Evolutionary conservation across 2,888 invertebrate genomes (phyloP).

Genomic region (Melanchra persicariae): DNA sequence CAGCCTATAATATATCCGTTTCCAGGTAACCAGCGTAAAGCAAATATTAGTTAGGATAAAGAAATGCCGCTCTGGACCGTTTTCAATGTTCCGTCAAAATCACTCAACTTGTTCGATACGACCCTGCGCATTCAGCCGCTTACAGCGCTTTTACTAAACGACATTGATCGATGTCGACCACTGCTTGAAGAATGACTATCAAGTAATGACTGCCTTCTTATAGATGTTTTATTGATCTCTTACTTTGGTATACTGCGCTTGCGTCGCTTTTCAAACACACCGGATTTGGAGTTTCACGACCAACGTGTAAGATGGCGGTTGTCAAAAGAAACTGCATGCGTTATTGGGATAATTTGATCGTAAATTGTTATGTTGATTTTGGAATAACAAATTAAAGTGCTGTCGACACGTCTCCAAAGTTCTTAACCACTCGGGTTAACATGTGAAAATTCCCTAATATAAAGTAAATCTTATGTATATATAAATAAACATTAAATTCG

Average conservation of each 20-base stretch:
- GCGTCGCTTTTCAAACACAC: constrained; percentile 29
- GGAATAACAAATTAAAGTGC: not conserved
- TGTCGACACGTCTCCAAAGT: not conserved
- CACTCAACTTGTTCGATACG: constrained; percentile 20
- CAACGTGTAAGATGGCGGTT: not conserved
- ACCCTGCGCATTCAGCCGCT: constrained; percentile 49
- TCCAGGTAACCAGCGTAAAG: too few relatives aligned
- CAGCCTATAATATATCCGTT: too few relatives aligned
- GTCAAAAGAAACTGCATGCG: not conserved
- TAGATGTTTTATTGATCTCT: constrained; percentile 61
- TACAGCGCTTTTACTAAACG: constrained; percentile 59
- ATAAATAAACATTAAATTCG: too few relatives aligned
- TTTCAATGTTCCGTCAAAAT: not conserved
- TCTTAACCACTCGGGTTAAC: too few relatives aligned
- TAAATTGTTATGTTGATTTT: not conserved
- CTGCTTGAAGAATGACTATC: constrained; percentile 66
- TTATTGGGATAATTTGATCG: constrained; percentile 1
- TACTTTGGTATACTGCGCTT: constrained; percentile 31
- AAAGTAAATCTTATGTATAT: too few relatives aligned
- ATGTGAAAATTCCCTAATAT: too few relatives aligned
- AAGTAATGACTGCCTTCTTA: constrained; percentile 68
- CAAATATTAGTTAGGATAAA: too few relatives aligned
- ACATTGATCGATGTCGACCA: constrained; percentile 72
- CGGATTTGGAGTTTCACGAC: constrained; percentile 44
- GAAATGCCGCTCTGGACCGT: not conserved